Conservation (phyloP, 1,140 invertebrate species). For the Steinernema khuongi region DNA sequence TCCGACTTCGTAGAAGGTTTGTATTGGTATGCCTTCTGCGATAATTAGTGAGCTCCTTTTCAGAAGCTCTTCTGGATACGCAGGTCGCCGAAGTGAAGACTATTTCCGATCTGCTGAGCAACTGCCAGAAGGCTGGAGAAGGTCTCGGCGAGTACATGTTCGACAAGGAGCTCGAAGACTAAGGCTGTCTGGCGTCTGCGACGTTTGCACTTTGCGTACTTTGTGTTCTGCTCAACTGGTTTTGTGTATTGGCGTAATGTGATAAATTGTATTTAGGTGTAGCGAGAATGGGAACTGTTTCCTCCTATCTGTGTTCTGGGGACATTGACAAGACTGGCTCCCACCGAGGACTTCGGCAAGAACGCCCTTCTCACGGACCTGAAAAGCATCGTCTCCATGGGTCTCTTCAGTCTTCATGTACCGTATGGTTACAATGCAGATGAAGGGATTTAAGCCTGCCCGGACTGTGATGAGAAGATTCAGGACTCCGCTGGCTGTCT, state of each 20-base stretch:
- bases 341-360: background rate
- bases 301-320: background rate
- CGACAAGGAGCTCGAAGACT: constrained; percentile 21
- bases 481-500: background rate
- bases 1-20: constrained; percentile 22
- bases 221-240: constrained; percentile 8
- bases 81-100: constrained; percentile 14
- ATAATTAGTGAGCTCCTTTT: background rate
- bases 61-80: constrained; percentile 20
- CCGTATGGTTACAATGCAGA: background rate
- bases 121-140: background rate
- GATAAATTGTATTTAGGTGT: too few species aligned
- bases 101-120: background rate
- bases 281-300: background rate
- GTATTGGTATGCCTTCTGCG: background rate
- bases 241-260: too few species aligned
- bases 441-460: background rate
- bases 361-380: background rate
- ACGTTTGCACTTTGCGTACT: background rate
- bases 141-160: constrained; percentile 22
- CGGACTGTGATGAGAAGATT: background rate
- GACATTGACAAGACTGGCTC: background rate
- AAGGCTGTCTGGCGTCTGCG: background rate
- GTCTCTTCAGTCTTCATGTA: background rate
- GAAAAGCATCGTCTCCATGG: background rate